Base-by-base conservation (phyloP, 1,140 invertebrate genomes). In the Chironomus tepperi region DNA sequence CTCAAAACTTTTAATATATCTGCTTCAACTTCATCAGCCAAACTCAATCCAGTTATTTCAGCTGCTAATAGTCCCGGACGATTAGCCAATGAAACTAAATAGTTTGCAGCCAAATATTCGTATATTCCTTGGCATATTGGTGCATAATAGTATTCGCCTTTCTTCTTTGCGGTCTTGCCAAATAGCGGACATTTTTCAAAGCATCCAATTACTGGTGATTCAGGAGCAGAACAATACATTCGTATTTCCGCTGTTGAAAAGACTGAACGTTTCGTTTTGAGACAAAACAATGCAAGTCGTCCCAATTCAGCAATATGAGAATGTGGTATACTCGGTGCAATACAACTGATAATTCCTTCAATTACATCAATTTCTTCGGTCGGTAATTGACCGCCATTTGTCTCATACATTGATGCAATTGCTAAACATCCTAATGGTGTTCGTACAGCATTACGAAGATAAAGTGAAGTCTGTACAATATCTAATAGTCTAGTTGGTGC, bases 71-170 rank as follows among this genome's bases (percentile, higher is more conserved):
- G 83, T 70, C 84, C 84, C 0, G 85, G 81, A 77, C 85, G 84
- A 74, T 84, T 84, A 2, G 85, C 84, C 0, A 86, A 81, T 0
- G 85, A 85, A 0, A 84, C 83, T 3, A 87, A 78, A 77, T 87
- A 87, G 74, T 86, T 86, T 3, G 86, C 86, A 0, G 85, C 84
- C 1, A 87, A 77, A 75, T 85, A 87, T 73, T 86, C 85, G 10
- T 83, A 82, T 42, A 87, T 81, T 1, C 84, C 81, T 64, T 81
- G 79, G 77, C 87, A 85, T 8, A 87, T 79, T 0, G 85, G 83
- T n/a, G 83, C 82, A 77, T 83, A 86, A 57, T 83, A 78, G 47
- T 79, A 79, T 42, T 82, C 82, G 0, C 78, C 74, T 70, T 83
- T 84, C 21, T 78, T 79, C 78, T 76, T 75, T 77, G 78, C 74